These are phyloP conservation scores for Sericinus montela DNA, from an alignment of 2,888 invertebrate species.

Conservation along the genomic window DNA sequence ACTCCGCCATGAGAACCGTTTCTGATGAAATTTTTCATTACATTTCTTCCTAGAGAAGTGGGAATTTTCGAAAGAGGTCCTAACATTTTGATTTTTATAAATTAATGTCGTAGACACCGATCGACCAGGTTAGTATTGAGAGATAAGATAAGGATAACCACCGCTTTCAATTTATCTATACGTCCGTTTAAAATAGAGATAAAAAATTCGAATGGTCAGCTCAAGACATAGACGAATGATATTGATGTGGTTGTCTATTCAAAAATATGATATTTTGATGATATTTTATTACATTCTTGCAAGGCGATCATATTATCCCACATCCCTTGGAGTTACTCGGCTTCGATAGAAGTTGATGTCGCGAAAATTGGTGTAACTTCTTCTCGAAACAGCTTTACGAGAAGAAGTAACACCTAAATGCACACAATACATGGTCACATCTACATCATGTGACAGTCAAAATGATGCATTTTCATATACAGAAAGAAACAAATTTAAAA, in stretches of 20 bases:
- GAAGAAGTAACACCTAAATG: no score
- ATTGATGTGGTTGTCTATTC: slow-evolving; percentile 12
- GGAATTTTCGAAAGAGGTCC: slow-evolving; percentile 61
- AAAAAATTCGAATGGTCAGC: not conserved
- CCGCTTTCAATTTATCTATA: slow-evolving; percentile 37
- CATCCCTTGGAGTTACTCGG: no score
- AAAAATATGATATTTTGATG: slow-evolving; percentile 15
- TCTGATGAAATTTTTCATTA: slow-evolving; percentile 53
- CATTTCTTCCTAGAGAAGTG: slow-evolving; percentile 52
- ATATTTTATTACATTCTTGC: no score
- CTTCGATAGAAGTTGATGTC: no score
- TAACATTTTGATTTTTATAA: slow-evolving; percentile 50
- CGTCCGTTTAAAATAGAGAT: slow-evolving; percentile 24
- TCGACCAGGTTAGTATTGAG: slow-evolving; percentile 23
- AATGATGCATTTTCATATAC: no score
- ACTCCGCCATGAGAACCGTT: slow-evolving; percentile 63
- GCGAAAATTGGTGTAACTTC: no score
- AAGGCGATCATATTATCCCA: no score
- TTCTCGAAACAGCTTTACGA: no score
- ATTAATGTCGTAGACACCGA: not conserved
- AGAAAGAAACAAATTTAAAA: no score
- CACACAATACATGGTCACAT: no score
- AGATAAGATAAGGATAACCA: slow-evolving; percentile 57
- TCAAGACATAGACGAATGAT: no score
- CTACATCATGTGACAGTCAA: no score